These are phyloP conservation scores for Micropoecilia bifurca DNA, from an alignment of 2,797 vertebrate genomes.

Conservation along the genomic window DNA sequence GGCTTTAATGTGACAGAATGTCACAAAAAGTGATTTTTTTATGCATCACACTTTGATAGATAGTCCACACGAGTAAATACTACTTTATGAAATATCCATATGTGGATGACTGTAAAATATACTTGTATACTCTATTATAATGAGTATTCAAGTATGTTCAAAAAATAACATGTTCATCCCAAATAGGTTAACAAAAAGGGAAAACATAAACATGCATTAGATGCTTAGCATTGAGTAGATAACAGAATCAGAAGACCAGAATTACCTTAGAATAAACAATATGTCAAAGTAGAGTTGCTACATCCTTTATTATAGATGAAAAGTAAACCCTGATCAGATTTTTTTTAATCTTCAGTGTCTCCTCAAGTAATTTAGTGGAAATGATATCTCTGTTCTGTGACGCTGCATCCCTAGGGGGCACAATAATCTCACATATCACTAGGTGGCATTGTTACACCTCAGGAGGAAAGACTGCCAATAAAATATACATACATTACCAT, in stretches of 20 bases:
- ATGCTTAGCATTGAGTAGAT: background rate
- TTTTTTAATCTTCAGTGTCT: conserved; percentile 1
- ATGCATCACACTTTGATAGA: background rate
- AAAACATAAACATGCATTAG: background rate
- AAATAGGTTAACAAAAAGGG: background rate
- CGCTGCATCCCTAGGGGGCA: conserved; percentile 28
- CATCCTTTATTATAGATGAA: background rate
- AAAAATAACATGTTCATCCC: background rate
- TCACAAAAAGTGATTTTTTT: background rate
- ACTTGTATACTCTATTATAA: too few species aligned
- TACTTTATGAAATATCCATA: background rate
- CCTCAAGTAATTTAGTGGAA: conserved; percentile 16
- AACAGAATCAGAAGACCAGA: background rate
- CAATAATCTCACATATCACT: conserved; percentile 64
- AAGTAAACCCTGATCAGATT: background rate
- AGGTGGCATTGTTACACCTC: conserved; percentile 79
- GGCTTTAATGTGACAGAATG: background rate
- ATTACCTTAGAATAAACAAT: background rate
- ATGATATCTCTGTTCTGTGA: conserved; percentile 8
- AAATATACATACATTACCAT: conserved; percentile 65
- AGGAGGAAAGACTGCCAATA: conserved; percentile 43
- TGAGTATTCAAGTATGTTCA: background rate
- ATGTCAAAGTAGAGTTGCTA: background rate
- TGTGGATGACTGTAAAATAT: background rate
- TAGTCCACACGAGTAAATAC: background rate